Percentiles rank a stretch among this genome's conserved stretches.
These are phyloP conservation scores for Uromys caudimaculatus DNA, from an alignment of 2,797 vertebrate species.

Conservation along the genomic window DNA sequence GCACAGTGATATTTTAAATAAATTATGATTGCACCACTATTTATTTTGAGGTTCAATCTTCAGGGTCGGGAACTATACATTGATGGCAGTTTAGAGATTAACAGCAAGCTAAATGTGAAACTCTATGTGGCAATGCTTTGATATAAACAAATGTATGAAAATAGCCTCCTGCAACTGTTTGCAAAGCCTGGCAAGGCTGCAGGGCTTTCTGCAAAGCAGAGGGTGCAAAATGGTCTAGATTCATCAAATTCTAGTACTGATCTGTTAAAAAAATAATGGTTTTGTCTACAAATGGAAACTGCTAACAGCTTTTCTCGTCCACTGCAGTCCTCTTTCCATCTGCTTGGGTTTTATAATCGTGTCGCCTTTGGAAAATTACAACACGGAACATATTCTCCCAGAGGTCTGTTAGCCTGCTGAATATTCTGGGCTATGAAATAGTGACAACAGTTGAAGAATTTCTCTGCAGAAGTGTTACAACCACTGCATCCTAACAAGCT, in stretches of 20 bases:
- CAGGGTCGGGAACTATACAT: constrained; percentile 63
- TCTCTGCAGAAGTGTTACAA: constrained; percentile 28
- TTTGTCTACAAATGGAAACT: constrained; percentile 76
- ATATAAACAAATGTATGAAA: constrained; percentile 76
- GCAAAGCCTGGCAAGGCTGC: constrained; percentile 66
- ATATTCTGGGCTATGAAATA: constrained; percentile 54
- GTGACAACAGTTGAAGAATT: constrained; percentile 69
- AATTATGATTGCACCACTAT: constrained; percentile 57
- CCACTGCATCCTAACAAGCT: constrained; percentile 14
- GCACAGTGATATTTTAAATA: constrained; percentile 68
- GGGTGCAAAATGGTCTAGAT: constrained; percentile 61
- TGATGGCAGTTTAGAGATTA: constrained; percentile 74
- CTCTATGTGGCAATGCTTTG: constrained; percentile 43
- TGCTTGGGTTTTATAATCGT: constrained; percentile 68
- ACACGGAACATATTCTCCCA: constrained; percentile 74
- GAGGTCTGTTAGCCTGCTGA: constrained; percentile 67
- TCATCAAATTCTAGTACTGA: constrained; percentile 67
- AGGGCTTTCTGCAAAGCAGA: constrained; percentile 66
- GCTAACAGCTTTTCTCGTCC: constrained; percentile 66
- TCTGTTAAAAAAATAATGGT: constrained; percentile 73
- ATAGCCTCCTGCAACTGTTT: constrained; percentile 65
- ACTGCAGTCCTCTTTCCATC: constrained; percentile 70
- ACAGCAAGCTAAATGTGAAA: constrained; percentile 69
- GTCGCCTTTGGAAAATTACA: constrained; percentile 74
- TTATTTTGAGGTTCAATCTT: constrained; percentile 75